Evolutionary conservation across 2,888 invertebrate genomes (phyloP), one percentile per base, ranked within the genome.

Genomic region (Trimorus sp.): DNA sequence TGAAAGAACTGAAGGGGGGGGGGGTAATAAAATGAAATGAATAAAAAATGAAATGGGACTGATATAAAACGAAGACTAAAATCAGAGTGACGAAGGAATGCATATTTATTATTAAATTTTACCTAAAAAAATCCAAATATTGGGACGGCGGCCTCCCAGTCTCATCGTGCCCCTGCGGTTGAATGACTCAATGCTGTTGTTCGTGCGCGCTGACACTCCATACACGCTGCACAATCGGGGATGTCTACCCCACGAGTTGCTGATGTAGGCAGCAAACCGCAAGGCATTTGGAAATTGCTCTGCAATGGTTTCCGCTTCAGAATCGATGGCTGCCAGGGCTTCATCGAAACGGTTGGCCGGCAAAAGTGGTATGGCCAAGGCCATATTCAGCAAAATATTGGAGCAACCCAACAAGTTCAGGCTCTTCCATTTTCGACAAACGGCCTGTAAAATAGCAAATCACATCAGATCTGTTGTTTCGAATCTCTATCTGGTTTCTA

Each of bases 71-170:
- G 26, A 26, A 26, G 26, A 26, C 26, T 26, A 26, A 26, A 26
- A 26, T 26, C 26, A 26, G 26, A 26, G 26, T 26, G 26, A 26
- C 26, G 26, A 26, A 26, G 26, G 26, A 26, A 26, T 4, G 26
- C 4, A 3, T 26, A 26, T 26, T 26, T 26, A 26, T 26, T 26
- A 26, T 26, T 26, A 26, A 26, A 26, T 26, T 26, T 26, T 26
- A 51, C 51, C 51, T n/a, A 51, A 14, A 51, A 11, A 51, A 15
- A 51, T 8, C 51, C 51, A 51, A 11, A 51, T n/a, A 15, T 51
- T 51, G n/a, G 51, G 51, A 14, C 15, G 51, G 8, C 15, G n/a
- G 8, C 51, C 51, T 51, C 51, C 51, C 14, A 51, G 51, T n/a
- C 51, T 15, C 51, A 15, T 15, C 14, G 51, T 51, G 11, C n/a